Evolutionary conservation across 1,140 invertebrate genomes (phyloP).

Genomic region (Probaryconus sp.): DNA sequence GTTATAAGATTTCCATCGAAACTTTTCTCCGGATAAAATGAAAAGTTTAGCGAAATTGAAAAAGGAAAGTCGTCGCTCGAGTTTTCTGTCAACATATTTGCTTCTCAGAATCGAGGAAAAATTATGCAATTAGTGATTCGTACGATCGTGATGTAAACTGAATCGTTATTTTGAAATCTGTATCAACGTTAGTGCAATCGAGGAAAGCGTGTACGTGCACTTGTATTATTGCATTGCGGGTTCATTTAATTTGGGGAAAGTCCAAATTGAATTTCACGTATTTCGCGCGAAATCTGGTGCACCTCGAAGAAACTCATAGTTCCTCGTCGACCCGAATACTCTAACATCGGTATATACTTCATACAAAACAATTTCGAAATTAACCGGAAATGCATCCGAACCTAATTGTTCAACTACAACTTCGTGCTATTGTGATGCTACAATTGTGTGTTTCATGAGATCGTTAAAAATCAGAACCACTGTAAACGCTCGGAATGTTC

Average conservation of each 20-base stretch:
- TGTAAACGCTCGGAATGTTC: too few relatives aligned
- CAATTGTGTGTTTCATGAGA: too few relatives aligned
- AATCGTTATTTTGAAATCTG: constrained; percentile 43
- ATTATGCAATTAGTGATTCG: constrained; percentile 26
- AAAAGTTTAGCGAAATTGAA: too few relatives aligned
- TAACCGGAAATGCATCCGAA: constrained; percentile 4
- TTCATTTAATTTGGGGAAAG: constrained; percentile 55
- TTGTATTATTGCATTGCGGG: constrained; percentile 48
- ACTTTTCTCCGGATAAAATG: too few relatives aligned
- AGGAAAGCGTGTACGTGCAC: constrained; percentile 30
- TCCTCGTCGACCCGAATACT: constrained; percentile 34
- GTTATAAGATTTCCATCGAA: too few relatives aligned
- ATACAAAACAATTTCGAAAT: constrained; percentile 40
- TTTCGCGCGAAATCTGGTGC: constrained; percentile 43
- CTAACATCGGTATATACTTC: constrained; percentile 31
- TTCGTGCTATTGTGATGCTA: too few relatives aligned
- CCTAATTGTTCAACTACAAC: constrained; percentile 1
- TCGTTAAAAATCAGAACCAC: too few relatives aligned
- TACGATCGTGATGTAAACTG: constrained; percentile 15
- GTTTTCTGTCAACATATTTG: too few relatives aligned
- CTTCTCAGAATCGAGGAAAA: too few relatives aligned
- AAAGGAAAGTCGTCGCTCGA: too few relatives aligned
- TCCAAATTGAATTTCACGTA: constrained; percentile 54
- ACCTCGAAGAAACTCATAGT: constrained; percentile 43
- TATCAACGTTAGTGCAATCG: constrained; percentile 47